Base-by-base conservation (phyloP, 2,888 invertebrate species). In the Polydrusus pterygomalis region DNA sequence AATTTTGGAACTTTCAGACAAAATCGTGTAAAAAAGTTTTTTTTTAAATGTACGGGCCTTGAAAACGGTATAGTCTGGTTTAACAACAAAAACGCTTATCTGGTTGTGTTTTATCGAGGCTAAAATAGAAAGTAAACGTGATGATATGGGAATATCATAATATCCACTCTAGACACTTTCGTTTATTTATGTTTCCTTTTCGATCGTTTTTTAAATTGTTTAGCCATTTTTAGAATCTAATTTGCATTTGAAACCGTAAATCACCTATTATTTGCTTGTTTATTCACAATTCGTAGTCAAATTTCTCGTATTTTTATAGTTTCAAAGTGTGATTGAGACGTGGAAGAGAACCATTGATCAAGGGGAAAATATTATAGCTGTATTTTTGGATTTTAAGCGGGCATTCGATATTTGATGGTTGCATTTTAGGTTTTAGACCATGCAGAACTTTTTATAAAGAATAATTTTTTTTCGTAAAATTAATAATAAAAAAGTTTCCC, bases 81-180 rank as follows among this genome's bases (percentile, higher is more conserved):
- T 56, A 72, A 64, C 72, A 67, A 68, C 62, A 74, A 74, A 74
- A 70, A 75, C 67, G 70, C 60, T 75, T 70, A 70, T 70, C 70
- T 63, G 69, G 74, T 74, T 64, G 58, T 45, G 38, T 51, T 56
- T 67, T 54, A 77, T 64, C 67, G 77, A 77, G 77, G 77, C 77
- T 77, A 77, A 77, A 77, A 70, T 77, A 77, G 77, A 77, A 77
- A 77, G 77, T 74, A 74, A 70, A 72, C 70, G 73, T 73, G 77
- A 77, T 77, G 77, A 77, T 77, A 74, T 74, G 73, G 60, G 67
- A 73, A 77, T 72, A 72, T 69, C 60, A 64, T 72, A n/a, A n/a
- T n/a, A 45, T 62, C 69, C 56, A 63, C 15, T 70, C 58, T 58
- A 51, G 34, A 47, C 47, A 74, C 77, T 75, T 77, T 77, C 75